Base-by-base conservation (phyloP, 1,140 invertebrate genomes). In the Anthonomus grandis region DNA sequence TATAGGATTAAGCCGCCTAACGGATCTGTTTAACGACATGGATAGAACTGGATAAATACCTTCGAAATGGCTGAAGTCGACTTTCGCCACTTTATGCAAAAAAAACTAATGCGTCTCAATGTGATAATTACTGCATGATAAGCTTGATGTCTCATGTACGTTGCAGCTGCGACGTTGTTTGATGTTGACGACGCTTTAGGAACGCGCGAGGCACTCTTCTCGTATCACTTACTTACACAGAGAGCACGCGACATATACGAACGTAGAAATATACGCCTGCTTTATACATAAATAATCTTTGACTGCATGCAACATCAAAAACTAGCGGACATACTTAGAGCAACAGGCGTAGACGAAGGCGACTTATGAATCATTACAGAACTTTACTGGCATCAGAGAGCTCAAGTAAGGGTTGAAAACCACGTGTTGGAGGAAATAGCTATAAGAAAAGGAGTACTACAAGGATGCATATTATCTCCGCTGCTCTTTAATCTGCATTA, bases 401-500 rank as follows among this genome's bases (percentile, higher is more conserved):
- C 50, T 41, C 13, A 6, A n/a, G 39, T 53, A 6, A 45, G 18
- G 15, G 23, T 53, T 10, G 50, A 42, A 21, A 38, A 34, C n/a
- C 12, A 13, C 18, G 42, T 21, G 37, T 53, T 38, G 12, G 50
- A 41, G n/a, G 38, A 41, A 19, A 44, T 23, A 13, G 38, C 22
- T 13, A 53, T 53, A 22, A 51, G 19, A 51, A 53, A 24, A 23
- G 37, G 34, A 19, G 50, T 5, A 9, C 3, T 36, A 15, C 37
- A 45, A 23, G 50, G 50, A 25, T 53, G 37, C 18, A 34, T 53
- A 10, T 34, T 53, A 23, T 53, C 37, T n/a, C 50, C 50, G 6
- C 37, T 53, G 13, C 38, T 53, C 4, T 53, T 53, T 19, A 45
- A 53, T 24, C 12, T 53, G n/a, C 42, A 53, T 27, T 53, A 36